Evolutionary conservation across 2,797 vertebrate genomes (phyloP).

Genomic region (Takifugu rubripes): DNA sequence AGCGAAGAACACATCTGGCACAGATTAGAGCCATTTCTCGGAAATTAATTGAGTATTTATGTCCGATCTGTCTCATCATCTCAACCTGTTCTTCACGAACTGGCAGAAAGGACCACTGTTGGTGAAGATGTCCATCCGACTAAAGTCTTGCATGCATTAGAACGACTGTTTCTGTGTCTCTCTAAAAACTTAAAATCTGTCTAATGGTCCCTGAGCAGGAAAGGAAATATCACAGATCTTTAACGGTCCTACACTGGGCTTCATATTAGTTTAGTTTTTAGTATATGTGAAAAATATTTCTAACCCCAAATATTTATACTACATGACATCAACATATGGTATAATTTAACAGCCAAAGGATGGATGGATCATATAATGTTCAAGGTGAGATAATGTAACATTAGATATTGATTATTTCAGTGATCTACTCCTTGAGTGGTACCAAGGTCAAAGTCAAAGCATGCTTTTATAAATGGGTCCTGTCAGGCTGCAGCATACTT

Average conservation of each 20-base stretch:
- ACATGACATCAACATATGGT: too few relatives aligned
- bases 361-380: too few relatives aligned
- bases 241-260: not conserved
- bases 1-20: not conserved
- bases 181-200: too few relatives aligned
- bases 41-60: constrained; percentile 18
- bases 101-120: constrained; percentile 32
- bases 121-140: constrained; percentile 50
- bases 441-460: not conserved
- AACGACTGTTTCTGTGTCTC: too few relatives aligned
- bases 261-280: too few relatives aligned
- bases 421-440: too few relatives aligned
- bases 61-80: constrained; percentile 23
- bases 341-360: too few relatives aligned
- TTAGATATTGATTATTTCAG: too few relatives aligned
- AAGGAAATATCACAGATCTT: not conserved
- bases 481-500: constrained; percentile 41
- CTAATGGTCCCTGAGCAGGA: too few relatives aligned
- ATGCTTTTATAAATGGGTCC: not conserved
- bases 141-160: not conserved
- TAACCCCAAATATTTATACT: too few relatives aligned
- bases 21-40: constrained; percentile 19
- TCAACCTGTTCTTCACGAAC: constrained; percentile 8
- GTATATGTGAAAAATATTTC: too few relatives aligned
- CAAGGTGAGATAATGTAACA: too few relatives aligned